Percentiles rank a stretch among this genome's conserved stretches.
phyloP scores from a whole-genome alignment of 2,888 invertebrate genomes.

The Polylopha cassiicola region DNA sequence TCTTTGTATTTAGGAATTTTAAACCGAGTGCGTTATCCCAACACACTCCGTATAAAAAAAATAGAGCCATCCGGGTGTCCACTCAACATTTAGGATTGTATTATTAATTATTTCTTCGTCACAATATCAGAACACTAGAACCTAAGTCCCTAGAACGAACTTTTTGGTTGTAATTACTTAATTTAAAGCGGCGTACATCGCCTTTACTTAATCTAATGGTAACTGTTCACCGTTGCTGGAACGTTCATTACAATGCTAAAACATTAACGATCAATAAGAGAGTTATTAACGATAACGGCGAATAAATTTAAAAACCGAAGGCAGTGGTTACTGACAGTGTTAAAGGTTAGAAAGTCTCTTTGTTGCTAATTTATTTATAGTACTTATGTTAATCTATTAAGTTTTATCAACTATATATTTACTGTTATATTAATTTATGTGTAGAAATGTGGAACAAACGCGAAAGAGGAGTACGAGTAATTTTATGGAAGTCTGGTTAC shows the following conservation, averaged over 20 bases:
- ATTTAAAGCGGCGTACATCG: slow-evolving; percentile 54
- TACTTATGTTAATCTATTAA: slow-evolving; percentile 17
- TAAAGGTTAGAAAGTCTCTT: slow-evolving; percentile 44
- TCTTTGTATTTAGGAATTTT: no score
- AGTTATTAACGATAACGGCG: slow-evolving; percentile 58
- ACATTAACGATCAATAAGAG: slow-evolving; percentile 63
- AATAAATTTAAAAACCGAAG: slow-evolving; percentile 51
- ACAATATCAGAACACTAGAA: slow-evolving; percentile 53
- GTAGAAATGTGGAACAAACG: slow-evolving; percentile 25
- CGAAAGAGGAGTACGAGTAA: no score
- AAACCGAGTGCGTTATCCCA: no score
- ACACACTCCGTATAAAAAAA: no score
- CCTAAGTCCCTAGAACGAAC: slow-evolving; percentile 76
- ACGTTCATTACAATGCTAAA: slow-evolving; percentile 66
- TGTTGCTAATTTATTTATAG: slow-evolving; percentile 20
- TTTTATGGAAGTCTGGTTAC: no score
- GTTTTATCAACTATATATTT: slow-evolving; percentile 15
- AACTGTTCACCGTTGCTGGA: slow-evolving; percentile 76
- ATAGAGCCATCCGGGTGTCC: no score
- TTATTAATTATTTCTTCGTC: slow-evolving; percentile 29
- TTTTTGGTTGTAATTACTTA: slow-evolving; percentile 76
- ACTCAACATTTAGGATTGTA: slow-evolving; percentile 45
- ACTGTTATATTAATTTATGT: slow-evolving; percentile 7
- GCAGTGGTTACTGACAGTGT: slow-evolving; percentile 63
- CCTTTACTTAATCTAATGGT: slow-evolving; percentile 64